Evolutionary conservation across 1,140 invertebrate species (phyloP).

Genomic region (Coenobita brevimanus): DNA sequence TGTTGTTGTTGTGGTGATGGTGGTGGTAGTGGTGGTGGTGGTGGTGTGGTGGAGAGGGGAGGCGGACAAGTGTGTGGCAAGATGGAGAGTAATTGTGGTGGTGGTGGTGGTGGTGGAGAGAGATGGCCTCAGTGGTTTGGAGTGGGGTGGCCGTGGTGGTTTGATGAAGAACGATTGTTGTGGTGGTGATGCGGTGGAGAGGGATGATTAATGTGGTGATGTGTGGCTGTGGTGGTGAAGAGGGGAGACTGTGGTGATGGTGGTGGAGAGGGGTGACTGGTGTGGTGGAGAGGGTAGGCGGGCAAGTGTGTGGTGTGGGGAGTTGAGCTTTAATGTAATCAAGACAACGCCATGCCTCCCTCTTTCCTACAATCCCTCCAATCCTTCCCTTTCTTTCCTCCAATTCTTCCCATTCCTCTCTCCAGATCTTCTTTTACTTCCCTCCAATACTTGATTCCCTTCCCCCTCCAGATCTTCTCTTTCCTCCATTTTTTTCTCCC

Average conservation of each 20-base stretch:
- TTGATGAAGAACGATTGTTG: too few relatives aligned
- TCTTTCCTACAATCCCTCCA: not conserved
- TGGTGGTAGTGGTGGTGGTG: too few relatives aligned
- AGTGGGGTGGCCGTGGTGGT: not conserved
- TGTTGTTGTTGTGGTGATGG: too few relatives aligned
- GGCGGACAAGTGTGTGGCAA: too few relatives aligned
- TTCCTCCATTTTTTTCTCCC: not conserved
- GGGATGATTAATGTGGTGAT: too few relatives aligned
- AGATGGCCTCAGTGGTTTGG: not conserved
- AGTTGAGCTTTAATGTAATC: conserved; percentile 33
- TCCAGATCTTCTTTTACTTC: not conserved
- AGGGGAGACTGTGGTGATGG: not conserved
- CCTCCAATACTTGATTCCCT: not conserved
- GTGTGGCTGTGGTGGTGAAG: not conserved
- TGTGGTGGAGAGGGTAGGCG: not conserved
- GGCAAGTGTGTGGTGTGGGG: not conserved
- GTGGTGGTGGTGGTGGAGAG: not conserved
- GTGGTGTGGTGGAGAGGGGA: too few relatives aligned
- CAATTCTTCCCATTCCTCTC: not conserved
- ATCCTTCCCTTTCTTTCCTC: not conserved
- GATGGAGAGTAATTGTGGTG: too few relatives aligned
- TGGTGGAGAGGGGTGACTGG: not conserved
- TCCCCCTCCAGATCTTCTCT: not conserved
- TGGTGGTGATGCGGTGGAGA: conserved; percentile 20
- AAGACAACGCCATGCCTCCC: conserved; percentile 17